Evolutionary conservation across 1,140 invertebrate genomes (phyloP).

Genomic region (Popillia japonica): DNA sequence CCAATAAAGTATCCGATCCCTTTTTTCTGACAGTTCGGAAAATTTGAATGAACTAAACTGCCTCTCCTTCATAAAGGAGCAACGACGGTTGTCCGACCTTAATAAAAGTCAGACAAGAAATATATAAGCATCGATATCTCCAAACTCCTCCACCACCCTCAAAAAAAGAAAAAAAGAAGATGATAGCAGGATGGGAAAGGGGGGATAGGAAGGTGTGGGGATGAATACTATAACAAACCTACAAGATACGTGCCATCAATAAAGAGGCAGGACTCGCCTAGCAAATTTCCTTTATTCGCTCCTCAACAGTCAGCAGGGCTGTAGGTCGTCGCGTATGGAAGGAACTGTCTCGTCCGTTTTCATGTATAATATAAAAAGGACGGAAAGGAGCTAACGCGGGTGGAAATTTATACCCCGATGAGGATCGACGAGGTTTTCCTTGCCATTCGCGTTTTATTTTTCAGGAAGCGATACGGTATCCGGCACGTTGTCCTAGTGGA

Average conservation of each 20-base stretch:
- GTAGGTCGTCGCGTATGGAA: not conserved
- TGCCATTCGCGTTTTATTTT: not conserved
- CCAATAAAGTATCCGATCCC: conserved; percentile 13
- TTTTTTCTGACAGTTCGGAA: conserved; percentile 11
- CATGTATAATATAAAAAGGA: not conserved
- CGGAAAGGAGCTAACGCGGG: not conserved
- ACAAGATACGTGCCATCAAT: conserved; percentile 20
- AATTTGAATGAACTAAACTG: conserved; percentile 3
- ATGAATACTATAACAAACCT: not conserved
- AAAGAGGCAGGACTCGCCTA: not conserved
- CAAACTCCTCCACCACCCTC: too few relatives aligned
- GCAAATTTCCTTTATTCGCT: conserved; percentile 8
- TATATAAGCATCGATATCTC: conserved; percentile 17
- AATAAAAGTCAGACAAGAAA: conserved; percentile 31
- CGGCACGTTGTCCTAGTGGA: not conserved
- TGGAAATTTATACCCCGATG: conserved; percentile 4
- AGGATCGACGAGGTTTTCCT: not conserved
- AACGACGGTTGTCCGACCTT: not conserved
- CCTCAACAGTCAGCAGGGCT: not conserved
- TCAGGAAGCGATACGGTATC: not conserved
- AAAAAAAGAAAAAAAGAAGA: too few relatives aligned
- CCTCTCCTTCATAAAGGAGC: conserved; percentile 9
- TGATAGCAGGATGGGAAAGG: not conserved
- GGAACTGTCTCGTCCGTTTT: too few relatives aligned
- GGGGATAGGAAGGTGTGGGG: too few relatives aligned